A percentile compares a stretch with the other conserved stretches of the same genome.
Evolutionary conservation across 2,888 invertebrate species (phyloP).

Genomic region (Limnephilus rhombicus): DNA sequence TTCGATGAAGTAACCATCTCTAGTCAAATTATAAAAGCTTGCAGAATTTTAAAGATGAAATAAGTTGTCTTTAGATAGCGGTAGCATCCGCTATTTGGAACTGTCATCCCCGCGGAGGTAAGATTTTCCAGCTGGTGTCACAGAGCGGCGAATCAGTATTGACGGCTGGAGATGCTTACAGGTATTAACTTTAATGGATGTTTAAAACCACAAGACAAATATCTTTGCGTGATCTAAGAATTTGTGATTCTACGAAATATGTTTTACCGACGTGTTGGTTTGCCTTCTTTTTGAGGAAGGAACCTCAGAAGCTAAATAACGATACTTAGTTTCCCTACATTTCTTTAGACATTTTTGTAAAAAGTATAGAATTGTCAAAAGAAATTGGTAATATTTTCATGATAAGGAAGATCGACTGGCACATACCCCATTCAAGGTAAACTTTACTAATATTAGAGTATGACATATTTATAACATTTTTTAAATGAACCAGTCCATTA

Average conservation of each 20-base stretch:
- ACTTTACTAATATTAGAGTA: too few relatives aligned
- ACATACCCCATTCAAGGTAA: too few relatives aligned
- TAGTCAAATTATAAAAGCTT: not conserved
- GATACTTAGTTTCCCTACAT: not conserved
- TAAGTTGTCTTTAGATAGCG: conserved; percentile 19
- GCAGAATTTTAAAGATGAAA: conserved; percentile 11
- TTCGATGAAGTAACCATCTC: not conserved
- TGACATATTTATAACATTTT: too few relatives aligned
- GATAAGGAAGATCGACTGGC: not conserved
- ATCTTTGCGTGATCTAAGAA: not conserved
- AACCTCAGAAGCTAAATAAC: not conserved
- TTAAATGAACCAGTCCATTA: too few relatives aligned
- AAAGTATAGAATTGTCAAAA: not conserved
- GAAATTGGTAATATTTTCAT: not conserved
- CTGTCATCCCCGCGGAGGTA: conserved; percentile 31
- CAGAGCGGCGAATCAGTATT: conserved; percentile 16
- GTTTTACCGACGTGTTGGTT: not conserved
- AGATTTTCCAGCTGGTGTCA: conserved; percentile 37
- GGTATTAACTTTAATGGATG: conserved; percentile 20
- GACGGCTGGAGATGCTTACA: conserved; percentile 29
- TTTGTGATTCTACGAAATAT: not conserved
- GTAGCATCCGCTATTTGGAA: conserved; percentile 24
- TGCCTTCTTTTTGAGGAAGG: not conserved
- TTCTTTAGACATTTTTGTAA: not conserved
- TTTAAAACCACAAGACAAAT: conserved; percentile 16